Percentiles rank a stretch among this genome's conserved stretches.
Evolutionary conservation across 2,113 vertebrate species (phyloP).

Genomic region (Serinus canaria): DNA sequence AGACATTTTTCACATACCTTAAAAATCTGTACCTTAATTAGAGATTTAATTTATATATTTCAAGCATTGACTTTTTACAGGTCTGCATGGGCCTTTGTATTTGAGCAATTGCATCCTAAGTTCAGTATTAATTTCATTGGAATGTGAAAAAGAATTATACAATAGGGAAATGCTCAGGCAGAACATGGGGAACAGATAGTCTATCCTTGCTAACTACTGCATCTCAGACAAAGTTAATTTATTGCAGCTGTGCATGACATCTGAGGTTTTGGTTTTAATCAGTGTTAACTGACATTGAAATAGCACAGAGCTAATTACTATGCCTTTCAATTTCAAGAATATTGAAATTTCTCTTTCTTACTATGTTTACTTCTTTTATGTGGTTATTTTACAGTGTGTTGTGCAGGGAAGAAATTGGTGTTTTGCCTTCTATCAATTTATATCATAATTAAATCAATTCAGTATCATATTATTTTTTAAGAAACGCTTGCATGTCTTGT

Average conservation of each 20-base stretch:
- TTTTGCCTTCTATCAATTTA: neutral
- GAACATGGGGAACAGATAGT: accelerated
- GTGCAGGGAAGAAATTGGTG: neutral
- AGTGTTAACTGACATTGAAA: neutral
- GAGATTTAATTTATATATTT: neutral
- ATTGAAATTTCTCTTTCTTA: neutral
- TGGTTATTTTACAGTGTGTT: neutral
- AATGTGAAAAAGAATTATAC: neutral
- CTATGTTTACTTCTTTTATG: neutral
- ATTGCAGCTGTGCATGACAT: neutral
- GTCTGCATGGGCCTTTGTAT: neutral
- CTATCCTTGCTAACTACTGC: neutral
- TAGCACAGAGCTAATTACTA: neutral
- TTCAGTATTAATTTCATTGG: neutral
- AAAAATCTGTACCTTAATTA: neutral
- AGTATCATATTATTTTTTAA: neutral
- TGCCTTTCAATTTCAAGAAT: neutral
- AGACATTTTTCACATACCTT: neutral
- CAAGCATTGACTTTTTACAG: neutral
- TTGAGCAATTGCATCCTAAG: neutral
- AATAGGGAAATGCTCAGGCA: neutral
- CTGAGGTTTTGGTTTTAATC: neutral
- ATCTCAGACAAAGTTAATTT: neutral
- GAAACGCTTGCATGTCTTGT: neutral
- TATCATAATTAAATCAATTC: neutral